Conservation (phyloP, 1,140 invertebrate genomes). For the Ips nitidus region DNA sequence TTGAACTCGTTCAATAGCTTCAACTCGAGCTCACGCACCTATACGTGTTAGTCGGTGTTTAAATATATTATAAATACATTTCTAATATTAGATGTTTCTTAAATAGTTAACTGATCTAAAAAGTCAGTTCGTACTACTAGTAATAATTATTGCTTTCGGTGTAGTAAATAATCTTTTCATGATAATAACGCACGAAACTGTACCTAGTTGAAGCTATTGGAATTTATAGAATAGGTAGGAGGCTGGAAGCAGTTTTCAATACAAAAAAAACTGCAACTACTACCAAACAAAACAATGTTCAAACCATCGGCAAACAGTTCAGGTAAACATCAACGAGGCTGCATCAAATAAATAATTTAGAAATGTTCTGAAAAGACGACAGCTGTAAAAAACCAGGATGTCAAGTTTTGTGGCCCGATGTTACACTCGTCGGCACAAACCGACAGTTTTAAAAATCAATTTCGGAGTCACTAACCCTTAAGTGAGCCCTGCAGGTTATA, state of each 20-base stretch:
- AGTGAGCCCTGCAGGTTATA: neutral
- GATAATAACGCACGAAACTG: constrained; percentile 38
- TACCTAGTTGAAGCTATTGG: constrained; percentile 33
- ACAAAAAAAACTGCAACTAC: neutral
- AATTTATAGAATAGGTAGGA: constrained; percentile 28
- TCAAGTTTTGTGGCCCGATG: neutral
- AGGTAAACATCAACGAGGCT: too few species aligned
- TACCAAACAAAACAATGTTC: neutral
- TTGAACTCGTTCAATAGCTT: constrained; percentile 26
- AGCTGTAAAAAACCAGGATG: too few species aligned
- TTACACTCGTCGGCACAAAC: constrained; percentile 14
- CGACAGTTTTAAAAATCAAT: constrained; percentile 15
- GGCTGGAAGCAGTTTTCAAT: constrained; percentile 48
- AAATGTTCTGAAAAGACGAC: too few species aligned
- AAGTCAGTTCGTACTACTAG: neutral
- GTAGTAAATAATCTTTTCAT: constrained; percentile 28
- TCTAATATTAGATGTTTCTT: constrained; percentile 30
- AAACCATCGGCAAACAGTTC: too few species aligned
- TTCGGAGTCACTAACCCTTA: constrained; percentile 1
- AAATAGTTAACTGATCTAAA: constrained; percentile 1
- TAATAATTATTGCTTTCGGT: constrained; percentile 44
- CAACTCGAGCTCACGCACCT: constrained; percentile 29
- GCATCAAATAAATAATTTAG: too few species aligned
- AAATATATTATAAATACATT: constrained; percentile 40
- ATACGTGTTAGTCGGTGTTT: constrained; percentile 42